phyloP scores from a whole-genome alignment of 2,888 invertebrate species.

The Himalopsyche anomala region DNA sequence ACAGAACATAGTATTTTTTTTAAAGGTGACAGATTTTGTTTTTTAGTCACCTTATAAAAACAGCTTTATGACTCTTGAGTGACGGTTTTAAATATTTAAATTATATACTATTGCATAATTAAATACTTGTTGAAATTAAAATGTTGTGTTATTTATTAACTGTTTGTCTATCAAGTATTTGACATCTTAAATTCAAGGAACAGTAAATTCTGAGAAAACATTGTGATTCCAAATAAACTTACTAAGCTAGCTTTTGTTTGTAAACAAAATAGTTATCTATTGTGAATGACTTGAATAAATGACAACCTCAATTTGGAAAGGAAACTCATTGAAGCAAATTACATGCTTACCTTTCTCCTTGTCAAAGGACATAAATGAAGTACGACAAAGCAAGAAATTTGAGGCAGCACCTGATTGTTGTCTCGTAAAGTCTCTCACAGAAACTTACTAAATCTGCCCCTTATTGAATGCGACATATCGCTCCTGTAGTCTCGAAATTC shows the following conservation, averaged over 20 bases:
- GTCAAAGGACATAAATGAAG: slow-evolving; percentile 19
- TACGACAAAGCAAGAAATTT: neutral
- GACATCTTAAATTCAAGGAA: too few species aligned
- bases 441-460: slow-evolving; percentile 6
- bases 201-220: too few species aligned
- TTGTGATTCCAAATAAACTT: too few species aligned
- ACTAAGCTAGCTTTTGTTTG: neutral
- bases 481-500: neutral
- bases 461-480: neutral
- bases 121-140: too few species aligned
- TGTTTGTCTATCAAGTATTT: too few species aligned
- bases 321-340: neutral
- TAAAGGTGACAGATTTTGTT: too few species aligned
- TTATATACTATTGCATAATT: too few species aligned
- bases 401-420: slow-evolving; percentile 2
- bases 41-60: too few species aligned
- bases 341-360: neutral
- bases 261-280: neutral
- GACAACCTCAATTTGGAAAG: slow-evolving; percentile 10
- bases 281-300: slow-evolving; percentile 13
- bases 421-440: neutral
- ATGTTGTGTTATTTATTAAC: too few species aligned
- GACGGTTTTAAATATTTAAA: too few species aligned
- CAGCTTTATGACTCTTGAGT: too few species aligned
- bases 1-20: too few species aligned